These are phyloP conservation scores for Epirrhoe tristata DNA, from an alignment of 2,888 invertebrate species.

Conservation along the genomic window DNA sequence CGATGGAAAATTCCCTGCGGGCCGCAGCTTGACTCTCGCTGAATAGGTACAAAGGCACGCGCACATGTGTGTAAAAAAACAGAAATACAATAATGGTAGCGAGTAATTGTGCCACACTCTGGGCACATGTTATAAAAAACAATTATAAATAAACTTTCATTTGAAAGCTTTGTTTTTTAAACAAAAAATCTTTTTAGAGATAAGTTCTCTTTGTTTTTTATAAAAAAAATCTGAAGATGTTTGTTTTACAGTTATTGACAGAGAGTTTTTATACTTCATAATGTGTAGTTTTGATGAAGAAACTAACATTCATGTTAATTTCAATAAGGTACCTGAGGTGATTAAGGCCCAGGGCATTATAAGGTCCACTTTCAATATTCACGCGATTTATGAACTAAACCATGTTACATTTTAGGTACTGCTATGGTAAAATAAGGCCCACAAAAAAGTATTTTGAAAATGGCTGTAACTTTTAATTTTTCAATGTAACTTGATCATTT, in stretches of 20 bases:
- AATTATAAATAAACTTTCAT: conserved; percentile 76
- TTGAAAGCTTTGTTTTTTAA: conserved; percentile 56
- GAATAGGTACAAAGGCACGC: conserved; percentile 62
- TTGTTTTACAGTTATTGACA: conserved; percentile 29
- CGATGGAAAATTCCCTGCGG: conserved; percentile 41
- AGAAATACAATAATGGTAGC: conserved; percentile 74
- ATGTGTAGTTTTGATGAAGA: not conserved
- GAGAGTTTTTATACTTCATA: conserved; percentile 1
- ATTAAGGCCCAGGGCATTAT: no score
- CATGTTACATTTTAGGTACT: no score
- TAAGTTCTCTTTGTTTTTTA: conserved; percentile 22
- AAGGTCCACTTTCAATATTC: no score
- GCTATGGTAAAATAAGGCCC: no score
- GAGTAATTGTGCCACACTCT: conserved; percentile 79
- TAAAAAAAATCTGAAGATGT: conserved; percentile 24
- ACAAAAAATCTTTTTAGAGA: conserved; percentile 24
- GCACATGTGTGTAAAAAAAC: conserved; percentile 72
- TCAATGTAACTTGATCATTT: no score
- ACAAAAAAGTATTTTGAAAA: no score
- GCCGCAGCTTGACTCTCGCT: conserved; percentile 47
- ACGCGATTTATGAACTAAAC: no score
- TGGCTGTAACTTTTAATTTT: no score
- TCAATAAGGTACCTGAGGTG: no score
- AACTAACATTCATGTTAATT: not conserved
- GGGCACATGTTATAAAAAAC: conserved; percentile 66